Percentiles rank a stretch among this genome's conserved stretches.
Conservation (phyloP, 2,113 vertebrate species). For the Hucho hucho region DNA sequence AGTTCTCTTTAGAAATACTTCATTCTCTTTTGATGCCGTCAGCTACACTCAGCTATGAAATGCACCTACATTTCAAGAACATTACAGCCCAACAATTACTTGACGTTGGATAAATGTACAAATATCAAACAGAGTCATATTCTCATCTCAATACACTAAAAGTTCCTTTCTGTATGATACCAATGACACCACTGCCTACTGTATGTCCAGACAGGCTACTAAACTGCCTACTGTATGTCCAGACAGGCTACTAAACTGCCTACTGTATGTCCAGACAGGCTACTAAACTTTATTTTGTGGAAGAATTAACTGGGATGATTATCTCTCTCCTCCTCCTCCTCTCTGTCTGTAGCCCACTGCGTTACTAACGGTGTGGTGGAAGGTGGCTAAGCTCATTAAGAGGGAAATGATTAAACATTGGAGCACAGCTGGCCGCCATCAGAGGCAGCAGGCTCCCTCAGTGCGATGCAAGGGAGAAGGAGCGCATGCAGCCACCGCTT, state of each 20-base stretch:
- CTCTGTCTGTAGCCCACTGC: constrained; percentile 50
- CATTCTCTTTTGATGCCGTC: no score
- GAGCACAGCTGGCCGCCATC: constrained; percentile 79
- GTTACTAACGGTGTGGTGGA: constrained; percentile 63
- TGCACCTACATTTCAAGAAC: no score
- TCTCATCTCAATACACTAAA: no score
- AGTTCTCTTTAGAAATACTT: no score
- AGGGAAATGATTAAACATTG: constrained; percentile 80
- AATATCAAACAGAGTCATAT: no score
- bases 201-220: background rate
- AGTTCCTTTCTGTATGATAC: background rate
- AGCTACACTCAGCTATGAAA: no score
- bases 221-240: no score
- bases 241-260: background rate
- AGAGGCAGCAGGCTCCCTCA: constrained; percentile 13
- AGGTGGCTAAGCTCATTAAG: constrained; percentile 80
- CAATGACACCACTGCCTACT: background rate
- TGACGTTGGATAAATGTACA: no score
- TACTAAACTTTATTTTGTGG: background rate
- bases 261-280: background rate
- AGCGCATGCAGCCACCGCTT: constrained; percentile 72
- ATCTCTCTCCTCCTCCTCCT: constrained; percentile 17
- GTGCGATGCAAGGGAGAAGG: constrained; percentile 22
- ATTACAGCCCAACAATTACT: no score
- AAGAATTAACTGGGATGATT: background rate